phyloP scores from a whole-genome alignment of 2,888 invertebrate genomes.

The Acanthopleura granulata region DNA sequence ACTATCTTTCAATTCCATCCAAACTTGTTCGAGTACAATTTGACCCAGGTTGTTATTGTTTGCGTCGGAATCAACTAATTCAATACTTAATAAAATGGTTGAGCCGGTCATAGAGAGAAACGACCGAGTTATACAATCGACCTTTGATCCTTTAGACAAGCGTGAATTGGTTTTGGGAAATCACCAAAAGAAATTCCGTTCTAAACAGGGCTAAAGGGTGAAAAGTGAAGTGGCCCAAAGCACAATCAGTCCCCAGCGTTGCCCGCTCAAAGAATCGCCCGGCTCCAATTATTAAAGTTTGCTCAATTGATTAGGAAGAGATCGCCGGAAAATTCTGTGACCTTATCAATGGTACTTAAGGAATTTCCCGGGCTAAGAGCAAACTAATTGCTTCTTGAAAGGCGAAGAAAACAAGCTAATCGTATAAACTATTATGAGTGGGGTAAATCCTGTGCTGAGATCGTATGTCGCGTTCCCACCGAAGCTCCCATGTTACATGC shows the following conservation, averaged over 20 bases:
- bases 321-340: background rate
- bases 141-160: background rate
- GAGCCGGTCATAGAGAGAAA: too few species aligned
- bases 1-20: too few species aligned
- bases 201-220: conserved; percentile 14
- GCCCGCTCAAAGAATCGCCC: background rate
- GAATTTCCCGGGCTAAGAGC: conserved; percentile 16
- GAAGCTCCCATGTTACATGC: background rate
- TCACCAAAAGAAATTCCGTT: background rate
- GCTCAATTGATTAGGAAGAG: conserved; percentile 13
- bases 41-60: too few species aligned
- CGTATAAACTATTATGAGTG: conserved; percentile 13
- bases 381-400: conserved; percentile 18
- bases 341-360: conserved; percentile 20
- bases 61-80: too few species aligned
- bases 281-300: conserved; percentile 14
- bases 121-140: background rate
- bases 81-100: too few species aligned
- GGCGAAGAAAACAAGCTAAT: conserved; percentile 18
- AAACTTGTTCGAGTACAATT: too few species aligned
- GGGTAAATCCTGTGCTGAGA: background rate
- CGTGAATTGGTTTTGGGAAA: background rate
- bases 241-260: background rate
- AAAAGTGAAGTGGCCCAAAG: conserved; percentile 13
- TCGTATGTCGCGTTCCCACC: conserved; percentile 17